Evolutionary conservation across 1,140 invertebrate genomes (phyloP).

Genomic region (Camponotus vicinus): DNA sequence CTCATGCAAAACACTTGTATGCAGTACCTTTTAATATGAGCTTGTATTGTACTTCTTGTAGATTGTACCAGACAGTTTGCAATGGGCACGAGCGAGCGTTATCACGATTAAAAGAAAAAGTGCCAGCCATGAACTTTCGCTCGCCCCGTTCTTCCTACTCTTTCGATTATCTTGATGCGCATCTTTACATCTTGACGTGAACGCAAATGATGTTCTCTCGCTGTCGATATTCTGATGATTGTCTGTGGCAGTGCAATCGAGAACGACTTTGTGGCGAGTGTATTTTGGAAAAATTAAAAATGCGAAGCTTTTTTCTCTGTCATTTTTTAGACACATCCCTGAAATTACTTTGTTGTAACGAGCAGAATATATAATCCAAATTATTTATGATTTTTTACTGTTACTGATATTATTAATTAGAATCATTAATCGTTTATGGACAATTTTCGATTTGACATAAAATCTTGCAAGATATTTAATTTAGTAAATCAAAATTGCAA

Average conservation of each 20-base stretch:
- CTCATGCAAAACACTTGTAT: background rate
- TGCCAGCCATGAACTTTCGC: conserved; percentile 71
- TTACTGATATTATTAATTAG: background rate
- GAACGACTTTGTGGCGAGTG: background rate
- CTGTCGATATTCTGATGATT: conserved; percentile 34
- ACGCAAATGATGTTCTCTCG: conserved; percentile 34
- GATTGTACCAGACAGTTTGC: conserved; percentile 58
- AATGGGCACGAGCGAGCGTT: conserved; percentile 53
- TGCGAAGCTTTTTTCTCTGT: background rate
- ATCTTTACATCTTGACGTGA: conserved; percentile 60
- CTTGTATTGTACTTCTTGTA: background rate
- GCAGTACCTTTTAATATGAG: background rate
- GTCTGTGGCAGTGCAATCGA: conserved; percentile 24
- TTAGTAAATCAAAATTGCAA: no score
- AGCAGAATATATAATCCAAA: background rate
- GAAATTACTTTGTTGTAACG: background rate
- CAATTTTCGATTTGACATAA: no score
- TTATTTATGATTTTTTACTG: background rate
- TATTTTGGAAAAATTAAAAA: conserved; percentile 18
- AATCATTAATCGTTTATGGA: background rate
- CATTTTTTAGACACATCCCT: background rate
- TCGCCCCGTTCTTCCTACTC: conserved; percentile 42
- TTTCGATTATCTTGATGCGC: no score
- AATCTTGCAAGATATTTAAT: no score
- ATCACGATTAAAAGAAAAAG: conserved; percentile 70